These are phyloP conservation scores for Cantharis nigra DNA, from an alignment of 2,888 invertebrate species.

Conservation along the genomic window DNA sequence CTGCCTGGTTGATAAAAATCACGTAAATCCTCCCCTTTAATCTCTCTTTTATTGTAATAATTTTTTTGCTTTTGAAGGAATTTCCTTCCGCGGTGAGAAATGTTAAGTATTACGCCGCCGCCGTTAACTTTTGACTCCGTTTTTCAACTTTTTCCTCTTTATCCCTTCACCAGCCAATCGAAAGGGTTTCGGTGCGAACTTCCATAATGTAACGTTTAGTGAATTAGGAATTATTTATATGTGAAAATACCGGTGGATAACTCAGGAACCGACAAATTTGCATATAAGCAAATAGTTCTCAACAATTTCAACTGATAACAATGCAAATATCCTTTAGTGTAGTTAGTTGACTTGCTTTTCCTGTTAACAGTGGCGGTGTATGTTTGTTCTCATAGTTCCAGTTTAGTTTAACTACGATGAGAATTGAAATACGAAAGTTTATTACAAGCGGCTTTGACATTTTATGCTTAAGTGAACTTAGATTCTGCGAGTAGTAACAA, in stretches of 20 bases:
- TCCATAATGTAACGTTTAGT: neutral
- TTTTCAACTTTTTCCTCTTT: neutral
- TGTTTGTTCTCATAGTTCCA: constrained; percentile 19
- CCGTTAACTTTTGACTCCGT: neutral
- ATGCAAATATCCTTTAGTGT: constrained; percentile 26
- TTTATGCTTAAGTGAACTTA: constrained; percentile 25
- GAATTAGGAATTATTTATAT: neutral
- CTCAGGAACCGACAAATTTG: constrained; percentile 24
- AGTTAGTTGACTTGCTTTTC: constrained; percentile 19
- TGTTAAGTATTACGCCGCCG: neutral
- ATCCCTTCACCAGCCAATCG: neutral
- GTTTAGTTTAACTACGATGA: constrained; percentile 22
- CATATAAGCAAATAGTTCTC: constrained; percentile 27
- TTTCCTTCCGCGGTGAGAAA: neutral
- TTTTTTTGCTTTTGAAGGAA: neutral
- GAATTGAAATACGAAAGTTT: constrained; percentile 27
- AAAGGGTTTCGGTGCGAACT: neutral
- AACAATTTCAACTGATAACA: constrained; percentile 29
- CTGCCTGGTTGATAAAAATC: neutral
- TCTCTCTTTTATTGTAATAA: neutral
- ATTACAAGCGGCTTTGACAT: constrained; percentile 25
- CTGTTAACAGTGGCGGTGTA: constrained; percentile 5
- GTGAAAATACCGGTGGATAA: constrained; percentile 2
- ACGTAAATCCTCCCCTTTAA: neutral
- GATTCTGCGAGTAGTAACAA: constrained; percentile 9